Evolutionary conservation across 2,113 vertebrate species (phyloP), one percentile per base, ranked within the genome.

Genomic region (Sphaerodactylus townsendi): DNA sequence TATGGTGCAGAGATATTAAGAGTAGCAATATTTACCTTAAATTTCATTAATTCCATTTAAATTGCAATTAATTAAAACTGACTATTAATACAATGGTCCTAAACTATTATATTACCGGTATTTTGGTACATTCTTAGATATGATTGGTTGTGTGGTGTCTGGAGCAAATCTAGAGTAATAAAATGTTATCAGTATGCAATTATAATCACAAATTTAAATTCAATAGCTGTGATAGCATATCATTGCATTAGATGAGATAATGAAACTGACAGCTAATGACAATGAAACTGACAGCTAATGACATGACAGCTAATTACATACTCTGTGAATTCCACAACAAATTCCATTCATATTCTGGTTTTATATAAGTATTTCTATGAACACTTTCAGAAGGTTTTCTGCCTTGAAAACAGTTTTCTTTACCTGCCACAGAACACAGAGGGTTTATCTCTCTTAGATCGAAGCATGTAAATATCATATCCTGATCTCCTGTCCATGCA

Each of bases 361-460:
- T 77, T 23, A 73, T 69, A 41, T 79, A 79, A 76, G 14, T 76
- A 83, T 83, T 90, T 92, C 77, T 84, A 73, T 77, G 86, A 89
- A 78, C 25, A 75, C 89, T 84, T 88, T 81, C 74, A 65, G 77
- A 77, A 76, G 4, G 77, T 37, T 33, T 83, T 84, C 76, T 81
- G 71, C 11, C 39, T 11, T 41, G 25, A n/a, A 44, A 46, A 33
- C 35, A 50, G 30, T 39, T 76, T 39, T 79, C 33, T 46, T 56
- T 35, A 71, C 33, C 39, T 50, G 4, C 8, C 28, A 71, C n/a
- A n/a, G 0, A 33, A 7, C 44, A 28, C 75, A 72, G 2, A 3
- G 79, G 41, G 41, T 73, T 77, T 82, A 70, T 65, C 80, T 78
- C 70, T 14, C 56, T 35, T 25, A 33, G 53, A 71, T 77, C 50